Percentiles rank a stretch among this genome's conserved stretches.
Evolutionary conservation across 2,888 invertebrate species (phyloP).

Genomic region (Tipula confusa): DNA sequence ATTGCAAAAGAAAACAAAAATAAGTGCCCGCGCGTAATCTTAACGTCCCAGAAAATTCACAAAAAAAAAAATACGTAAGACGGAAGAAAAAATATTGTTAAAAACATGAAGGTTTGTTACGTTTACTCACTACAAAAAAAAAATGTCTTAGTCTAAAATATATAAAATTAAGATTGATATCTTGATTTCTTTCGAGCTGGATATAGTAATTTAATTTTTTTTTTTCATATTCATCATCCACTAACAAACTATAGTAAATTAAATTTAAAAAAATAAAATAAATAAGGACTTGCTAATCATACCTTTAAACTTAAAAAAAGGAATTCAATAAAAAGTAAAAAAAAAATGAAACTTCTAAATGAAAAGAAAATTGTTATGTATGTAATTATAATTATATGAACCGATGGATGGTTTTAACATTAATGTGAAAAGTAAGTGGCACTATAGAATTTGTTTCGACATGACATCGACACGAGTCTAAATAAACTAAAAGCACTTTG

Average conservation of each 20-base stretch:
- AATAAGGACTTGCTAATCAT: slow-evolving; percentile 3
- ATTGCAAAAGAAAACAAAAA: slow-evolving; percentile 28
- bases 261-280: neutral
- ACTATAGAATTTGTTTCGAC: neutral
- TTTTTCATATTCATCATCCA: neutral
- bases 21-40: neutral
- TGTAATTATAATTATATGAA: neutral
- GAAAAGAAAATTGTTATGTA: neutral
- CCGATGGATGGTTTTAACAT: neutral
- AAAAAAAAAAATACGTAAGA: neutral
- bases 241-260: neutral
- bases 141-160: neutral
- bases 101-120: neutral
- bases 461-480: too few relatives aligned
- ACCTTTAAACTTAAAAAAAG: neutral
- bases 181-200: neutral
- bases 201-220: slow-evolving; percentile 20
- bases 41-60: neutral
- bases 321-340: neutral
- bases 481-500: too few relatives aligned
- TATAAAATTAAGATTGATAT: slow-evolving; percentile 28
- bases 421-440: neutral
- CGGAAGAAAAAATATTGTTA: slow-evolving; percentile 28
- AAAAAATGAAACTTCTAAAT: neutral
- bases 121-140: neutral